A percentile compares a stretch with the other conserved stretches of the same genome.
Conservation (phyloP, 2,113 vertebrate species). For the Zosterops japonicus region DNA sequence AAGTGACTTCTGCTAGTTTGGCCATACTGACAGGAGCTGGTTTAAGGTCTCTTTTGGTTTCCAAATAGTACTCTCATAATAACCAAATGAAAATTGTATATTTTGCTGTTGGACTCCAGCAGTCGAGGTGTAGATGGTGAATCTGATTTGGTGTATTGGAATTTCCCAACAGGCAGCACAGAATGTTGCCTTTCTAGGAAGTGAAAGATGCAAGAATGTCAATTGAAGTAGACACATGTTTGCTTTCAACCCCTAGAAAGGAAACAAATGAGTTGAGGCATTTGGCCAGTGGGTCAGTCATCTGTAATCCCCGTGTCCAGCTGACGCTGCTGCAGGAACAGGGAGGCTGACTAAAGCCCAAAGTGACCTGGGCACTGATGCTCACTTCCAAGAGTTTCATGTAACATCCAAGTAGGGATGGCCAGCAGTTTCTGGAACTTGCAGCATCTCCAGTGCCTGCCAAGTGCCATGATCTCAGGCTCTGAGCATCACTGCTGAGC, state of each 20-base stretch:
- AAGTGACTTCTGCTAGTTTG: not conserved
- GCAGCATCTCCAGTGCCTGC: not conserved
- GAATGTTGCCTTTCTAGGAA: not conserved
- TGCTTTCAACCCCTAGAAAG: conserved; percentile 16
- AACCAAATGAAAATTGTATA: fast-evolving
- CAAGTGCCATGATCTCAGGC: not conserved
- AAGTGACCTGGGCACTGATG: not conserved
- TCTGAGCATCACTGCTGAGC: not conserved
- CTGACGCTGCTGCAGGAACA: not conserved
- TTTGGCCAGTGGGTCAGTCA: not conserved
- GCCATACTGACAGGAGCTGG: not conserved
- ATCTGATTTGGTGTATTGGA: not conserved
- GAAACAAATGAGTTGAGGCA: not conserved
- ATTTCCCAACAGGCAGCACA: not conserved
- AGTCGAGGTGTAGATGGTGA: not conserved
- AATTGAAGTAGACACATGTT: not conserved
- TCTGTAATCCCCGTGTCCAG: not conserved
- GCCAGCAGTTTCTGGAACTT: not conserved
- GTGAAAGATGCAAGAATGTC: not conserved
- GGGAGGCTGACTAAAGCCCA: conserved; percentile 2
- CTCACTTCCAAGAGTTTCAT: not conserved
- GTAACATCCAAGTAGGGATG: not conserved
- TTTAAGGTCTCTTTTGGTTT: not conserved
- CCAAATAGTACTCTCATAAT: fast-evolving
- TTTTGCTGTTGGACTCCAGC: not conserved